phyloP scores from a whole-genome alignment of 1,140 invertebrate genomes.

The Drosophila littoralis region DNA sequence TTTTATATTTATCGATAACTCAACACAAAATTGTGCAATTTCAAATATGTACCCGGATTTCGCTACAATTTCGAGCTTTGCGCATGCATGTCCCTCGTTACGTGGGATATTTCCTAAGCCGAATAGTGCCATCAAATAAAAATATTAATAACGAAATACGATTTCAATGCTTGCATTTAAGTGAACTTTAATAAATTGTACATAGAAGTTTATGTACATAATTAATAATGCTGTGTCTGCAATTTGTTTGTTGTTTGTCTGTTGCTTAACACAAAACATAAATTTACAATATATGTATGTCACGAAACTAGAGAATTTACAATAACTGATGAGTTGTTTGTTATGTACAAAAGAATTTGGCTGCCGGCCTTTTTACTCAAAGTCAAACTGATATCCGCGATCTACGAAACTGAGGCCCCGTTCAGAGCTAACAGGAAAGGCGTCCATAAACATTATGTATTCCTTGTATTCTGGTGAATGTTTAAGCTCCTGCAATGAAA shows the following conservation, averaged over 20 bases:
- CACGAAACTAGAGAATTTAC: constrained; percentile 27
- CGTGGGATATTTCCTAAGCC: not conserved
- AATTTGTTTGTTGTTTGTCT: constrained; percentile 8
- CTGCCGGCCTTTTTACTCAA: constrained; percentile 45
- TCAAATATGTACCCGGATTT: too few relatives aligned
- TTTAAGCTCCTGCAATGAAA: constrained; percentile 47
- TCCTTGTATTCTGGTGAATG: constrained; percentile 57
- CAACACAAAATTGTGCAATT: too few relatives aligned
- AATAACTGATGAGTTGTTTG: constrained; percentile 22
- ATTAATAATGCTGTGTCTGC: constrained; percentile 6
- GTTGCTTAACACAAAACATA: constrained; percentile 33
- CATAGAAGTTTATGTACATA: constrained; percentile 25
- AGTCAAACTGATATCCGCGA: constrained; percentile 78
- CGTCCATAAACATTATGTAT: constrained; percentile 64
- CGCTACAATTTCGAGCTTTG: too few relatives aligned
- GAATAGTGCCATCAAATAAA: not conserved
- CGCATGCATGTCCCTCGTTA: too few relatives aligned
- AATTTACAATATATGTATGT: constrained; percentile 21
- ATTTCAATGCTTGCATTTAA: constrained; percentile 12
- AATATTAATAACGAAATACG: not conserved
- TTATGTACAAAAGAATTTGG: constrained; percentile 36
- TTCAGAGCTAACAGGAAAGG: constrained; percentile 66
- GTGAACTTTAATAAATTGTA: constrained; percentile 35
- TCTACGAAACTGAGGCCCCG: constrained; percentile 75
- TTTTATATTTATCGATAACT: too few relatives aligned